Evolutionary conservation across 2,888 invertebrate genomes (phyloP), one percentile per base, ranked within the genome.

Genomic region (Xanthorhoe spadicearia): DNA sequence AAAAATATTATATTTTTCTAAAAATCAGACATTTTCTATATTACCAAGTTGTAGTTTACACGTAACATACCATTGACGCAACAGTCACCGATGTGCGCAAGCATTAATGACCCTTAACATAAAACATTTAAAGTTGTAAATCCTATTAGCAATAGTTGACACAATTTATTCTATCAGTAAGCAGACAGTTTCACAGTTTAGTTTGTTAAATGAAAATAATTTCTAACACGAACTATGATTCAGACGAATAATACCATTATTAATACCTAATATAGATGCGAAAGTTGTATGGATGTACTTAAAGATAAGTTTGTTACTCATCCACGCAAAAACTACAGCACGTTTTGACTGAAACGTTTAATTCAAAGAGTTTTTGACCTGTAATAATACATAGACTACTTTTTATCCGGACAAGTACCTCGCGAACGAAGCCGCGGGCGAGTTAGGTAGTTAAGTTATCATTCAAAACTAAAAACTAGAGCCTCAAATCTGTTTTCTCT

Each of bases 81-180:
- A 67, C 46, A 59, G 61, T 62, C 61, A 65, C 46, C 58, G 54
- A 55, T 64, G 64, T 61, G 70, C 68, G 72, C 70, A 72, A n/a
- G 64, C 58, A 55, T 68, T 61, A 59, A 65, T 66, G 62, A 66
- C 62, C 9, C 46, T 57, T 17, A 61, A 48, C 53, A 19, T 51
- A 57, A 48, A 54, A 50, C 62, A 52, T 59, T 38, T 38, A 28
- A 32, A 23, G 48, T 48, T 58, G 15, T 43, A 53, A 17, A 35
- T 53, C 35, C n/a, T 52, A 58, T 13, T 35, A 19, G 10, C 38
- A 13, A 46, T 19, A 35, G 49, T 23, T 55, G 50, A 23, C 18
- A 55, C 54, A 23, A 0, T 50, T 54, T 13, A 19, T 15, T 49
- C 4, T 55, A 7, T 19, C 15, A 15, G 15, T 15, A 48, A 46